These are phyloP conservation scores for Acrocephalus kingi DNA, from an alignment of 2,113 vertebrate genomes.

Conservation along the genomic window DNA sequence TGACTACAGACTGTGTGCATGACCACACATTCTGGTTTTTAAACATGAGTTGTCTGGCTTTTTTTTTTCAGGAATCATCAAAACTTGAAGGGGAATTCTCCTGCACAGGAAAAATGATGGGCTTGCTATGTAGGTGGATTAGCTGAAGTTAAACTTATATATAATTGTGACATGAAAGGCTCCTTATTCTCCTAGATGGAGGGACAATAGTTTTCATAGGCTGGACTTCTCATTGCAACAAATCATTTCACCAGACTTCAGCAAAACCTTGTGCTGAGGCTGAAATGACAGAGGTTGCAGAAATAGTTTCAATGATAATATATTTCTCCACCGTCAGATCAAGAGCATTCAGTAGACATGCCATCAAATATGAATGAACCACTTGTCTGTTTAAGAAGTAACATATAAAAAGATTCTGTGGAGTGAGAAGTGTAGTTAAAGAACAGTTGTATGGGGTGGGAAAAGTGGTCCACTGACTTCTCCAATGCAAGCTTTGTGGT, in stretches of 20 bases:
- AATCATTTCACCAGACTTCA: not conserved
- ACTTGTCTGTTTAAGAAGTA: not conserved
- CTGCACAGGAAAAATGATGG: not conserved
- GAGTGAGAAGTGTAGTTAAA: not conserved
- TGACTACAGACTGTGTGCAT: not conserved
- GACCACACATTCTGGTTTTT: not conserved
- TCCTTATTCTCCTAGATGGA: not conserved
- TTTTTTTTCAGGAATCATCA: not conserved
- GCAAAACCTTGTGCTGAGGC: not conserved
- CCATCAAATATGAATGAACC: not conserved
- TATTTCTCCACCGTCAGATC: not conserved
- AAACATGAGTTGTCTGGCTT: not conserved
- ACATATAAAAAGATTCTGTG: not conserved
- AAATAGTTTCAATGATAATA: not conserved
- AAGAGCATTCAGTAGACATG: not conserved
- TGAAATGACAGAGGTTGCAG: not conserved
- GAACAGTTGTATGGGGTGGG: not conserved
- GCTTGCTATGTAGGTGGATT: not conserved
- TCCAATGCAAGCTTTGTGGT: not conserved
- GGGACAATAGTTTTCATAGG: not conserved
- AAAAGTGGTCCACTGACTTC: not conserved
- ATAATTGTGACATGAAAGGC: not conserved
- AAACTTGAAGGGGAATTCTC: not conserved
- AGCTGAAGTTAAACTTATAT: not conserved
- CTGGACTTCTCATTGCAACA: not conserved